These are phyloP conservation scores for Microcebus murinus DNA, from an alignment of 2,113 vertebrate genomes.

Conservation along the genomic window DNA sequence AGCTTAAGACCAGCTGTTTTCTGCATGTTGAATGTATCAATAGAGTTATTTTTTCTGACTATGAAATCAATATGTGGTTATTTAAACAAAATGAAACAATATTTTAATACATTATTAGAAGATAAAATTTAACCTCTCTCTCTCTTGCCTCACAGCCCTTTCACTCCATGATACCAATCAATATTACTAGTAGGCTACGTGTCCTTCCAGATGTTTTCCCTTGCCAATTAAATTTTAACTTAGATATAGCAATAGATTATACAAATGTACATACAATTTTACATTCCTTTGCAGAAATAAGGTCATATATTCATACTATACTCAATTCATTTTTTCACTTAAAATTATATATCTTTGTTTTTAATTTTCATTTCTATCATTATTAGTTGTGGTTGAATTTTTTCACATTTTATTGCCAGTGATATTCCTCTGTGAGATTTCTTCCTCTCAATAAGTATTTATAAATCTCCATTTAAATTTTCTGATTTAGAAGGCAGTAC, in stretches of 20 bases:
- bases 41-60: not conserved
- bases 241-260: not conserved
- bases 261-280: not conserved
- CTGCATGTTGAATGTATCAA: not conserved
- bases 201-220: not conserved
- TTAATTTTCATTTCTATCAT: not conserved
- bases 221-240: not conserved
- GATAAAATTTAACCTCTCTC: not conserved
- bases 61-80: not conserved
- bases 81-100: constrained; percentile 34
- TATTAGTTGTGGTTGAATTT: not conserved
- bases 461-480: not conserved
- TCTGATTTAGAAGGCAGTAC: not conserved
- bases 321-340: not conserved
- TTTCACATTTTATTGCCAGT: not conserved
- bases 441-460: not conserved
- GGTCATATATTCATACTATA: not conserved
- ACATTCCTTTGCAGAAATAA: not conserved
- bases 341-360: not conserved
- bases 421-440: not conserved
- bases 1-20: constrained; percentile 2
- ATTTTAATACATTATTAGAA: not conserved
- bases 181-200: not conserved
- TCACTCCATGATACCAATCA: not conserved
- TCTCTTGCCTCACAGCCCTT: not conserved